A percentile compares a stretch with the other conserved stretches of the same genome.
These are phyloP conservation scores for Belonocnema kinseyi DNA, from an alignment of 1,140 invertebrate genomes.

Conservation along the genomic window DNA sequence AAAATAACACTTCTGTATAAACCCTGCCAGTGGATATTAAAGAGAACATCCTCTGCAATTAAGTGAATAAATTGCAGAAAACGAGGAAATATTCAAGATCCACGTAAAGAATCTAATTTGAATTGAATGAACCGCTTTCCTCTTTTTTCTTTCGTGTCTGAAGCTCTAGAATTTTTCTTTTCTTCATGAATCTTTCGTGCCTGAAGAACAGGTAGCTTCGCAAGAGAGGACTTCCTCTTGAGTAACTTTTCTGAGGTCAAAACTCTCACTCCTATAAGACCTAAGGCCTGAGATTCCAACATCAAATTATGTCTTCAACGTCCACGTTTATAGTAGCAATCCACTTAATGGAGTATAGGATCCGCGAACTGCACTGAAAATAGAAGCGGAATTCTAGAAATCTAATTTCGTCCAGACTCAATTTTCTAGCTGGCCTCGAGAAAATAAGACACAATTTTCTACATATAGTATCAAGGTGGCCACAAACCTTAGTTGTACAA, in stretches of 20 bases:
- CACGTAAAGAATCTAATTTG: conserved; percentile 20
- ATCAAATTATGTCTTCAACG: conserved; percentile 24
- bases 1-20: no score
- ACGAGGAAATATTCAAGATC: background rate
- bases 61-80: background rate
- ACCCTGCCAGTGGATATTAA: no score
- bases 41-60: background rate
- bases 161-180: background rate
- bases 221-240: conserved; percentile 29
- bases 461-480: background rate
- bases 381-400: conserved; percentile 53
- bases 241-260: conserved; percentile 24
- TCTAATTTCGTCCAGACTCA: conserved; percentile 48
- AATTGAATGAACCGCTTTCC: conserved; percentile 25
- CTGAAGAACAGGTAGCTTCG: conserved; percentile 13
- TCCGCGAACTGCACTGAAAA: conserved; percentile 44
- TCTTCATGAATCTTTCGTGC: background rate
- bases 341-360: conserved; percentile 27
- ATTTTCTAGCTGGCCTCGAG: conserved; percentile 8
- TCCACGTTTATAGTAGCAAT: conserved; percentile 21
- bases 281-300: background rate
- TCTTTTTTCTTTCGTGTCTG: conserved; percentile 3
- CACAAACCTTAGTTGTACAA: no score
- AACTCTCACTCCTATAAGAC: conserved; percentile 12
- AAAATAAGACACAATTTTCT: conserved; percentile 16